Percentiles rank a stretch among this genome's conserved stretches.
These are phyloP conservation scores for Conchocele bisecta DNA, from an alignment of 2,888 invertebrate genomes.

Conservation along the genomic window DNA sequence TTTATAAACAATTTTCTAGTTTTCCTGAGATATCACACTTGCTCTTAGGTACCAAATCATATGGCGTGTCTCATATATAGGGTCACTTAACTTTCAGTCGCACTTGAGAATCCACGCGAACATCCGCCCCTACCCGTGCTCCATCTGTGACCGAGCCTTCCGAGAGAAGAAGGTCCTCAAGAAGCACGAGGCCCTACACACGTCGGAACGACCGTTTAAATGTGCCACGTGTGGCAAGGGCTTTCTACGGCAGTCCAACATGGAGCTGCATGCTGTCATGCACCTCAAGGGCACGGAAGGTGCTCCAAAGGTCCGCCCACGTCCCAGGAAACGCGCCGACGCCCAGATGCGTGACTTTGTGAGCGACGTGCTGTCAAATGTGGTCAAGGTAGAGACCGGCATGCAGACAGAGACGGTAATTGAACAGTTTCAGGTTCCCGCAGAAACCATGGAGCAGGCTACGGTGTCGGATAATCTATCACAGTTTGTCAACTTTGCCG, in stretches of 20 bases:
- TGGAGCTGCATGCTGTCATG: constrained; percentile 60
- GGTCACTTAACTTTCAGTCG: too few relatives aligned
- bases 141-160: constrained; percentile 46
- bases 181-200: constrained; percentile 51
- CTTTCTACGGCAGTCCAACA: constrained; percentile 51
- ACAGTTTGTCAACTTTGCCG: constrained; percentile 45
- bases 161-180: constrained; percentile 57
- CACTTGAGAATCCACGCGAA: constrained; percentile 53
- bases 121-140: constrained; percentile 47
- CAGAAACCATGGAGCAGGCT: background rate
- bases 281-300: constrained; percentile 43
- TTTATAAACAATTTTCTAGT: too few relatives aligned
- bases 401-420: constrained; percentile 52
- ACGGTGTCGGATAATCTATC: constrained; percentile 31
- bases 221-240: constrained; percentile 54
- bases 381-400: constrained; percentile 47
- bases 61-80: too few relatives aligned
- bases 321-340: constrained; percentile 41
- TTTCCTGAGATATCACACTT: too few relatives aligned
- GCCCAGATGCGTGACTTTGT: constrained; percentile 55
- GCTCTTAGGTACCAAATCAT: too few relatives aligned
- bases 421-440: too few relatives aligned
- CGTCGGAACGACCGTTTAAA: constrained; percentile 46
- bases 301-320: constrained; percentile 30
- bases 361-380: constrained; percentile 36